phyloP scores from a whole-genome alignment of 2,113 vertebrate genomes.

The Pluvianellus socialis region DNA sequence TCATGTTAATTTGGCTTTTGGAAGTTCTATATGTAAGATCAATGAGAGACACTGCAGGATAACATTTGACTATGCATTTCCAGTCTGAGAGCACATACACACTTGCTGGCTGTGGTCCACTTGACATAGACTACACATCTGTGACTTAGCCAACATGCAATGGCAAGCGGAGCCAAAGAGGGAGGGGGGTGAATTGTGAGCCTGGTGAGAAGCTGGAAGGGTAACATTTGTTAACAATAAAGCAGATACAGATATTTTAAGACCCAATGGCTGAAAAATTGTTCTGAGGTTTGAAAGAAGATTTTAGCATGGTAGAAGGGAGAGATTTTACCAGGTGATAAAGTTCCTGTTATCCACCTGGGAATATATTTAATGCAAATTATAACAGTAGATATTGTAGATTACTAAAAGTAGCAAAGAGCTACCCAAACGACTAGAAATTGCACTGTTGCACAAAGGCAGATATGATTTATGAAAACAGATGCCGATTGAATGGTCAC shows the following conservation, averaged over 20 bases:
- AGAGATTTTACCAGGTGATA: neutral
- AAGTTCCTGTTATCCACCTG: neutral
- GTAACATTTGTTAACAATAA: neutral
- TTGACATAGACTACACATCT: neutral
- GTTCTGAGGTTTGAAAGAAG: neutral
- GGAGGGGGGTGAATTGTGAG: neutral
- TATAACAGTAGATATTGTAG: neutral
- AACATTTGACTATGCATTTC: neutral
- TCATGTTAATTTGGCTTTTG: neutral
- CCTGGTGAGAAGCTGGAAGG: neutral
- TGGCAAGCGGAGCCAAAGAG: neutral
- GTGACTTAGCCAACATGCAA: neutral
- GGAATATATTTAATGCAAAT: neutral
- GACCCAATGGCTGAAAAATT: neutral
- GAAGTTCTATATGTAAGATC: neutral
- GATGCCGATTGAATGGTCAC: neutral
- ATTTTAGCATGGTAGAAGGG: neutral
- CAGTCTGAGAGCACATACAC: accelerated
- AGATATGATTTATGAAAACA: neutral
- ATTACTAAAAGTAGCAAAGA: neutral
- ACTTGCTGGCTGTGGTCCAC: neutral
- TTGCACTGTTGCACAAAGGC: neutral
- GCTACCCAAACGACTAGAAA: neutral
- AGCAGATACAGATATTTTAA: neutral
- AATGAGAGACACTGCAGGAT: accelerated